phyloP scores from a whole-genome alignment of 2,797 vertebrate genomes.

The Molothrus aeneus region DNA sequence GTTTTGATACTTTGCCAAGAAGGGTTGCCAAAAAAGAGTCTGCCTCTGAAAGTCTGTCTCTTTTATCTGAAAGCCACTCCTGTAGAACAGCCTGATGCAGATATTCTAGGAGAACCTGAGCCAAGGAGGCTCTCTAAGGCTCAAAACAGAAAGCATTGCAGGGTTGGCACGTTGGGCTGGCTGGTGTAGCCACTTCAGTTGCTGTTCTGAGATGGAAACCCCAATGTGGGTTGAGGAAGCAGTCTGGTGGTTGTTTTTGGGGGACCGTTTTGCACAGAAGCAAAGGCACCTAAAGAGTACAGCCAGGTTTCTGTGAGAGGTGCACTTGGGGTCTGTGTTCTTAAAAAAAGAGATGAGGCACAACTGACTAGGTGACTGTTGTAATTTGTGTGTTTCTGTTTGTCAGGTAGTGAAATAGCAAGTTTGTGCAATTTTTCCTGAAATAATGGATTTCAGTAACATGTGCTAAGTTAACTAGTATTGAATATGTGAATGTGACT shows the following conservation, averaged over 20 bases:
- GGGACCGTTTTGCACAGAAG: background rate
- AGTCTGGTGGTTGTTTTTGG: background rate
- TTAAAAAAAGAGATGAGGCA: background rate
- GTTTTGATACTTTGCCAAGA: conserved; percentile 10
- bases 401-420: background rate
- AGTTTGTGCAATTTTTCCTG: background rate
- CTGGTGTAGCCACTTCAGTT: background rate
- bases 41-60: conserved; percentile 10
- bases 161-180: background rate
- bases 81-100: background rate
- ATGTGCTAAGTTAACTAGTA: no score
- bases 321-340: background rate
- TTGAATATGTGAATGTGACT: no score
- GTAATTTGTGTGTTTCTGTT: background rate
- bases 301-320: background rate
- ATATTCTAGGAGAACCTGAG: background rate
- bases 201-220: background rate
- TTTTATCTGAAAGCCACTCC: background rate
- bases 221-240: background rate
- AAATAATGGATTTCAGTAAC: no score
- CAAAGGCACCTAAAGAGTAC: background rate
- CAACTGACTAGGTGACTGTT: background rate
- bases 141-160: background rate
- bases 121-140: background rate
- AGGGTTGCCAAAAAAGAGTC: conserved; percentile 20